These are phyloP conservation scores for Tadarida brasiliensis DNA, from an alignment of 2,797 vertebrate species.

Conservation along the genomic window DNA sequence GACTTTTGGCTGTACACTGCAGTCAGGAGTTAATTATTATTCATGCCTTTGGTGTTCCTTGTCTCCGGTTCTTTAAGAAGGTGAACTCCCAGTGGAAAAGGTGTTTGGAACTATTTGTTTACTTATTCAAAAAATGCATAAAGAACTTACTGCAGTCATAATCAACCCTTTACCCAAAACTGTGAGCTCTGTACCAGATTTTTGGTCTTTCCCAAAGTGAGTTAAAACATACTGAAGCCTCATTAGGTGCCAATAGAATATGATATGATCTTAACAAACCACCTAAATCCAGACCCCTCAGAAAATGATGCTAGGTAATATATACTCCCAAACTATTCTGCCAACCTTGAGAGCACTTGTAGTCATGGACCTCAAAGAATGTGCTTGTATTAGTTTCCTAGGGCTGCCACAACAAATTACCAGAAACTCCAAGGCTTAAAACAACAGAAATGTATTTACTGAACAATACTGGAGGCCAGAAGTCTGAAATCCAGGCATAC, in stretches of 20 bases:
- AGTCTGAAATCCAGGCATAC: not conserved
- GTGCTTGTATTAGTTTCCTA: not conserved
- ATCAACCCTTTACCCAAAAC: slow-evolving; percentile 2
- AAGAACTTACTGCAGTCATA: slow-evolving; percentile 25
- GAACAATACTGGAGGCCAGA: not conserved
- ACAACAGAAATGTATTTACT: slow-evolving; percentile 5
- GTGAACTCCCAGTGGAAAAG: slow-evolving; percentile 57
- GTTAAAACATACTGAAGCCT: slow-evolving; percentile 28
- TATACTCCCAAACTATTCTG: not conserved
- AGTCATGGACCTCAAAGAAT: not conserved
- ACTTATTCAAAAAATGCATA: slow-evolving; percentile 51
- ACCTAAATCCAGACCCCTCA: not conserved
- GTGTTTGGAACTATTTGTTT: slow-evolving; percentile 44
- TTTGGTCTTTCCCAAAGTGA: not conserved
- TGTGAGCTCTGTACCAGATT: not conserved
- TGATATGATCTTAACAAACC: not conserved
- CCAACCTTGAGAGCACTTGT: not conserved
- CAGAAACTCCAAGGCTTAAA: not conserved
- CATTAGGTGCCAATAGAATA: not conserved
- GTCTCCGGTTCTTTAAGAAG: slow-evolving; percentile 58
- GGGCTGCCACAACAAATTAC: not conserved
- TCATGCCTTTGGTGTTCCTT: slow-evolving; percentile 63
- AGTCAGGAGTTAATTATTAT: slow-evolving; percentile 81
- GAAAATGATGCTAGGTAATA: not conserved
- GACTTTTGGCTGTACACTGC: slow-evolving; percentile 44